Base-by-base conservation (phyloP, 2,888 invertebrate genomes). In the Cephus sareptanus region DNA sequence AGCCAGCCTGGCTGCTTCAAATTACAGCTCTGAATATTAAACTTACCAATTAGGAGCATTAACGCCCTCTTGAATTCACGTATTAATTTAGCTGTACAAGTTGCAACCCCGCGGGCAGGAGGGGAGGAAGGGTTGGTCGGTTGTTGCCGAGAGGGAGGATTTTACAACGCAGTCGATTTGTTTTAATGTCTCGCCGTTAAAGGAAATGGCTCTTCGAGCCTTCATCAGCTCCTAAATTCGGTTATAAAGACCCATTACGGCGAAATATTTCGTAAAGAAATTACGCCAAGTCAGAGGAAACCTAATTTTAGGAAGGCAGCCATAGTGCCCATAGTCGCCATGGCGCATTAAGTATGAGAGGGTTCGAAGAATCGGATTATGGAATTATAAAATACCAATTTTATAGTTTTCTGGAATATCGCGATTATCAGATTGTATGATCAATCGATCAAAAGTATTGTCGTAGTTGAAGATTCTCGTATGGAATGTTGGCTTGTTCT, bases 211-310 rank as follows among this genome's bases (percentile, higher is more conserved):
- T 71, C 71, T 71, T 71, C 71, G 71, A 71, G 71, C 71, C 33
- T 71, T 71, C 71, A 31, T 71, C 71, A 71, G 71, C 71, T 31
- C 71, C 12, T 71, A 71, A 71, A 71, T 31, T 71, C 13, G 71
- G 71, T 71, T 71, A 71, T 71, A 71, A 71, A 71, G 71, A 34
- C 71, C 71, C 71, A 71, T 71, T 71, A 71, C 34, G 31, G 31
- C 71, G 33, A 34, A 71, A 71, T 71, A 71, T 71, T 71, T 71
- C 71, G 71, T 71, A 71, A 71, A 31, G 71, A 71, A 71, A 71
- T 71, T 71, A 15, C 56, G 56, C 23, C 56, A 56, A 23, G 56
- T 56, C 56, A 9, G 56, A 56, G 56, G 56, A 56, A 56, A 56
- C 23, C 56, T 23, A 56, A 56, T 56, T 56, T 56, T 23, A 56